phyloP scores from a whole-genome alignment of 2,797 vertebrate genomes.

The Merluccius polli region DNA sequence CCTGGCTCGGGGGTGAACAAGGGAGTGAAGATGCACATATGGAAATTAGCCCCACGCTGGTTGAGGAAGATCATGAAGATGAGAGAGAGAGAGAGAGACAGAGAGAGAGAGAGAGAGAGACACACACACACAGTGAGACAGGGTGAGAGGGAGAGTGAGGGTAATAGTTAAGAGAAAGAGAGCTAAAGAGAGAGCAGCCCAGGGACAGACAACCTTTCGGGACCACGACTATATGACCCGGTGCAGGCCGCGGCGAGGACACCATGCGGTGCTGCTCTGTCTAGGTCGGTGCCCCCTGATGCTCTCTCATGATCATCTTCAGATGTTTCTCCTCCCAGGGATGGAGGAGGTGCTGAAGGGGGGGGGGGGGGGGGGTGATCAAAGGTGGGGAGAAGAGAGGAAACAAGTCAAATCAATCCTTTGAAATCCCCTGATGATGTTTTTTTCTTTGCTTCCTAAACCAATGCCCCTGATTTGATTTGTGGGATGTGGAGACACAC shows the following conservation, averaged over 20 bases:
- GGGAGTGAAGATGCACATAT: slow-evolving; percentile 47
- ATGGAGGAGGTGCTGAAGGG: background rate
- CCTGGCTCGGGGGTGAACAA: slow-evolving; percentile 20
- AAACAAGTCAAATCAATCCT: slow-evolving; percentile 31
- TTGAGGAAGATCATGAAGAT: slow-evolving; percentile 51
- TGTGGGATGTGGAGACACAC: slow-evolving; percentile 23
- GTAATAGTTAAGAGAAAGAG: slow-evolving; percentile 43
- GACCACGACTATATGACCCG: slow-evolving; percentile 58
- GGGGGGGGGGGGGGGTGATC: slow-evolving; percentile 8
- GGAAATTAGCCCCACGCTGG: slow-evolving; percentile 47
- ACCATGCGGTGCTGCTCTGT: slow-evolving; percentile 28
- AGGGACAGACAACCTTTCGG: slow-evolving; percentile 51
- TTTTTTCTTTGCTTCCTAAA: slow-evolving; percentile 50
- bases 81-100: slow-evolving; percentile 31
- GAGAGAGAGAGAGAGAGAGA: too few species aligned
- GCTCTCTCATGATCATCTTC: slow-evolving; percentile 44
- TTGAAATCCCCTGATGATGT: slow-evolving; percentile 21
- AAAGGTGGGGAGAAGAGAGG: slow-evolving; percentile 25
- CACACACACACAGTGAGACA: slow-evolving; percentile 23
- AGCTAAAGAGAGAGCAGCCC: background rate
- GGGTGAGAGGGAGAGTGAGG: slow-evolving; percentile 5
- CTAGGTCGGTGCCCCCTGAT: slow-evolving; percentile 18
- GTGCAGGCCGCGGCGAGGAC: slow-evolving; percentile 54
- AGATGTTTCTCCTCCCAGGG: slow-evolving; percentile 51
- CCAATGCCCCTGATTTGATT: slow-evolving; percentile 47